phyloP scores from a whole-genome alignment of 2,888 invertebrate genomes.

The Harpalus rubripes region DNA sequence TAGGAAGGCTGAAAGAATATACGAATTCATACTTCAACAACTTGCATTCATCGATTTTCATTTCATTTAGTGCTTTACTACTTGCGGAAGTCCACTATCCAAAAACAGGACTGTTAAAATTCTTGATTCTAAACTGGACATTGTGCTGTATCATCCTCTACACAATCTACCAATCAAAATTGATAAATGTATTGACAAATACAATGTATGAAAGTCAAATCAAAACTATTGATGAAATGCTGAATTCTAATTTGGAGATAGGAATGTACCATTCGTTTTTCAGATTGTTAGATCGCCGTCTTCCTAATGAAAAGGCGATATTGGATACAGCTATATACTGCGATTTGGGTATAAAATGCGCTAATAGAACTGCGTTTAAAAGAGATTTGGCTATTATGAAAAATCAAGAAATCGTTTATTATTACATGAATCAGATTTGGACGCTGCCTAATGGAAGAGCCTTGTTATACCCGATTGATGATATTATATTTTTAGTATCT shows the following conservation, averaged over 20 bases:
- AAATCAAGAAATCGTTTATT: background rate
- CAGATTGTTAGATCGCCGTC: background rate
- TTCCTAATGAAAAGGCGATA: background rate
- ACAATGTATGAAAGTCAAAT: slow-evolving; percentile 42
- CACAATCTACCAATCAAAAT: slow-evolving; percentile 25
- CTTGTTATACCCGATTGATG: background rate
- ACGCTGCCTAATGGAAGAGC: slow-evolving; percentile 8
- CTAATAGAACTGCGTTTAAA: slow-evolving; percentile 36
- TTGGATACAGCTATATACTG: background rate
- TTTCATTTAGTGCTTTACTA: background rate
- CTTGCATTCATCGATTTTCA: background rate
- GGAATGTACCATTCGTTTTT: background rate
- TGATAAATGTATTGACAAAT: slow-evolving; percentile 17
- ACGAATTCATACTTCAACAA: background rate
- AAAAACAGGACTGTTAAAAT: background rate
- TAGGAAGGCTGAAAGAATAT: background rate
- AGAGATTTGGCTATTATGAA: slow-evolving; percentile 17
- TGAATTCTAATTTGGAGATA: slow-evolving; percentile 3
- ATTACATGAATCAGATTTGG: background rate
- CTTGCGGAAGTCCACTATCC: background rate
- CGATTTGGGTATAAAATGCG: background rate
- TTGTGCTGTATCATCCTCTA: background rate
- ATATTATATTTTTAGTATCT: background rate
- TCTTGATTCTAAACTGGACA: slow-evolving; percentile 11
- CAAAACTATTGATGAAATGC: background rate